Evolutionary conservation across 1,140 invertebrate genomes (phyloP).

Genomic region (Drosophila repleta): DNA sequence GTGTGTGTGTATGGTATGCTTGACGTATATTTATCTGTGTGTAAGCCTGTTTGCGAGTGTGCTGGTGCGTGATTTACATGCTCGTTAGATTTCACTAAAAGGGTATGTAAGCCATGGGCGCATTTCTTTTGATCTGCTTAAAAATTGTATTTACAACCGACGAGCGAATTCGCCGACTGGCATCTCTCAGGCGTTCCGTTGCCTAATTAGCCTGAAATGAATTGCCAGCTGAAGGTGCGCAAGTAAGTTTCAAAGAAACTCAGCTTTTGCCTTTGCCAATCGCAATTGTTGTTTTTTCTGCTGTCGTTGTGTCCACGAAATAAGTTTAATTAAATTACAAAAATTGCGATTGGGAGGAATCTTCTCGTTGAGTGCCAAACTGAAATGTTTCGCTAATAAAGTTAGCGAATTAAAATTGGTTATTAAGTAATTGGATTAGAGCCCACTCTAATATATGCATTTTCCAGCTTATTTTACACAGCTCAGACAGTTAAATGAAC

Average conservation of each 20-base stretch:
- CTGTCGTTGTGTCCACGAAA: slow-evolving; percentile 23
- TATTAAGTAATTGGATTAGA: slow-evolving; percentile 43
- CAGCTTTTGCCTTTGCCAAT: slow-evolving; percentile 6
- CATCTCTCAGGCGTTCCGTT: slow-evolving; percentile 22
- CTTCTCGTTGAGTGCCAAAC: slow-evolving; percentile 12
- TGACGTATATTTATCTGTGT: slow-evolving; percentile 31
- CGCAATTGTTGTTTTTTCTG: slow-evolving; percentile 31
- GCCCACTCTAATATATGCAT: too few relatives aligned
- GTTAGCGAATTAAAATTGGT: slow-evolving; percentile 23
- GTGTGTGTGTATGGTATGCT: slow-evolving; percentile 29
- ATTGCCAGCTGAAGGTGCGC: slow-evolving; percentile 45
- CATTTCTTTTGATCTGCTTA: slow-evolving; percentile 34
- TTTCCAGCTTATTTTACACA: too few relatives aligned
- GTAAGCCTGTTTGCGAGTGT: slow-evolving; percentile 18
- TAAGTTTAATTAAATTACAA: slow-evolving; percentile 55
- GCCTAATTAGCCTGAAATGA: slow-evolving; percentile 52
- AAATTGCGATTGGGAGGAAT: neutral
- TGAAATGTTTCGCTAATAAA: slow-evolving; percentile 26
- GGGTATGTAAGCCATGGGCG: slow-evolving; percentile 6
- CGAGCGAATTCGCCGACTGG: neutral
- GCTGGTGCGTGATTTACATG: slow-evolving; percentile 57
- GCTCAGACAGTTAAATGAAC: too few relatives aligned
- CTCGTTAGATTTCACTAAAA: slow-evolving; percentile 49
- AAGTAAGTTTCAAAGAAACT: slow-evolving; percentile 33
- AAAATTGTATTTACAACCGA: slow-evolving; percentile 4